Evolutionary conservation across 2,113 vertebrate genomes (phyloP), one percentile per base, ranked within the genome.

Genomic region (Nycticebus coucang): DNA sequence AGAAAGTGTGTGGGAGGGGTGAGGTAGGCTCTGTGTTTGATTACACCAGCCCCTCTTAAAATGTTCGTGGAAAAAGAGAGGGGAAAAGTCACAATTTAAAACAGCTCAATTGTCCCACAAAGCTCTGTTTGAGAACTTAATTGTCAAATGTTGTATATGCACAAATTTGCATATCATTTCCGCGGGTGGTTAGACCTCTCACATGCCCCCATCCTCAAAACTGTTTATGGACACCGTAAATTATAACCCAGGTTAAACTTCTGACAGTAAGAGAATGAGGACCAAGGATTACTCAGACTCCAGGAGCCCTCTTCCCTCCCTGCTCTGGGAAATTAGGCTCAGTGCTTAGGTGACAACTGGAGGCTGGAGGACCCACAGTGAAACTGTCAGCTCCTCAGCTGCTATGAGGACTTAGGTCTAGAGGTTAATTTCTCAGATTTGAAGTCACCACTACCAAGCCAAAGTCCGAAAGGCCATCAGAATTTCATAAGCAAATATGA

Each of bases 31-130:
- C 50, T 4, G 35, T 77, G 37, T 30, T 26, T 66, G 59, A 87
- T 19, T 35, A 62, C 55, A 80, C 53, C 22, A n/a, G 72, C 13
- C 41, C 50, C 19, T 68, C 79, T 92, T 69, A 37, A 90, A 97
- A 64, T 37, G 50, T 13, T 8, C 13, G 75, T 84, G n/a, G 92
- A 94, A 92, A 35, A 89, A 7, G 37, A 60, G 21, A 87, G 14
- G 55, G 19, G 4, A 72, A 72, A 92, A 57, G 83, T 53, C 68
- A 87, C 94, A 74, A 53, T 81, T 55, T 35, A 95, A 93, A 92
- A 88, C 26, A 37, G 71, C 26, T 35, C 19, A 24, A 10, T 24
- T 84, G 26, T 60, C 12, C 74, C 35, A 17, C 17, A 79, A 57
- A 88, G 2, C 24, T 94, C 77, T 55, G 45, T 45, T 45, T 45